Evolutionary conservation across 2,113 vertebrate genomes (phyloP), one percentile per base, ranked within the genome.

Genomic region (Psettodes erumei): DNA sequence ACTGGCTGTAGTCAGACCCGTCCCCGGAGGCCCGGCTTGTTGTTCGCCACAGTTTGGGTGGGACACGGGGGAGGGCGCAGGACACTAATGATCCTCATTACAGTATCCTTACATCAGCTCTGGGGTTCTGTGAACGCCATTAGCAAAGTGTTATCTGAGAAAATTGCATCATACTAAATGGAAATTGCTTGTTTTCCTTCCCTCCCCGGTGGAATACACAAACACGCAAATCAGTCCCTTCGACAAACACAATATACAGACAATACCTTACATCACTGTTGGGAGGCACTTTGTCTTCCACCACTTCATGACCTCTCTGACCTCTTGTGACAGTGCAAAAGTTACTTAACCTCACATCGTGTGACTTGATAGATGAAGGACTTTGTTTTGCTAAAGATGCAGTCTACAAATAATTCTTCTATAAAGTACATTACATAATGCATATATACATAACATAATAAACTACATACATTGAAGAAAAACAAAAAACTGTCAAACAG

Each of bases 1-100:
- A 18, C 21, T 54, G 79, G 55, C 65, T 62, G 54, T 8, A 68
- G 56, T 53, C 56, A 63, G 75, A 5, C 66, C 53, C 0, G 33
- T 56, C 73, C 54, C 56, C 75, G 21, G 69, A 70, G 72, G 10
- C 50, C 37, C 23, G 58, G n/a, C 7, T 63, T 77, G 65, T 47
- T 85, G 38, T 71, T 55, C 47, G 50, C 25, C 23, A 27, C 33
- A 23, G 32, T 19, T 15, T 50, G n/a, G 28, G 35, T n/a, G 18
- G 19, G 33, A 28, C 42, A 27, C 56, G 23, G 2, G 58, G 56
- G 62, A 56, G 28, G 18, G 18, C 45, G 35, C 10, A 42, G 28
- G n/a, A 61, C 60, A 62, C 50, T 35, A 48, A 61, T 47, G 53
- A 51, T 5, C 11, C 21, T 19, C 27, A 59, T 64, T 30, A 64